phyloP scores from a whole-genome alignment of 2,888 invertebrate genomes.

The Blera fallax region DNA sequence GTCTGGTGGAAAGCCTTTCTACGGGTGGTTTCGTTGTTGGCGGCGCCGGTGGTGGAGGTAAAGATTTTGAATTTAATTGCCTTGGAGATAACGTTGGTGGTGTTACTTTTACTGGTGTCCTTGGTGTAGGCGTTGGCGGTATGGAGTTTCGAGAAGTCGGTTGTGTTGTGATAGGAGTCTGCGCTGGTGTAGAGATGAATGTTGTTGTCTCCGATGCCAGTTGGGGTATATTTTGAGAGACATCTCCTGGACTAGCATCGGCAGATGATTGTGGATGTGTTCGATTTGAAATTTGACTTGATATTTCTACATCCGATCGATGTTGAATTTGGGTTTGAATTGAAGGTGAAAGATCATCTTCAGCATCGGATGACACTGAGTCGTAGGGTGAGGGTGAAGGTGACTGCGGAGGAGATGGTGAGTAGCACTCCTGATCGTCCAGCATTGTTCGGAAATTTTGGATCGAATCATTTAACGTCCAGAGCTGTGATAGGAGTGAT shows the following conservation, averaged over 20 bases:
- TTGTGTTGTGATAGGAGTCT: constrained; percentile 48
- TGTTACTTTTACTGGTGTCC: constrained; percentile 46
- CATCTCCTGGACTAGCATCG: constrained; percentile 15
- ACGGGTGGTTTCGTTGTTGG: constrained; percentile 74
- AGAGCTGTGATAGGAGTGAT: constrained; percentile 93
- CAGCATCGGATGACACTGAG: constrained; percentile 79
- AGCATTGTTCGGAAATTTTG: constrained; percentile 91
- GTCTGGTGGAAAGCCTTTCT: constrained; percentile 54
- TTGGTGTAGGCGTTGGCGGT: constrained; percentile 47
- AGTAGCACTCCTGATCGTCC: constrained; percentile 79
- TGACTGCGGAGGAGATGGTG: constrained; percentile 75
- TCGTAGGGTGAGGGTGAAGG: constrained; percentile 80
- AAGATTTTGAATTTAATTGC: constrained; percentile 29
- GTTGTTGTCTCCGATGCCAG: constrained; percentile 28
- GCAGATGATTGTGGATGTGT: constrained; percentile 1
- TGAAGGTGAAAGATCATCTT: constrained; percentile 75
- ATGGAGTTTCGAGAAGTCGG: constrained; percentile 39
- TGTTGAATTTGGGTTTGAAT: constrained; percentile 62
- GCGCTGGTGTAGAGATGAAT: not conserved
- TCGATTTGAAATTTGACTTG: constrained; percentile 8
- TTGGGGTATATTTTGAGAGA: constrained; percentile 29
- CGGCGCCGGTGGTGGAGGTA: constrained; percentile 65
- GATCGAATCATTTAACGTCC: constrained; percentile 95
- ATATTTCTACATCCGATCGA: constrained; percentile 11
- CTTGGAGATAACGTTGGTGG: constrained; percentile 60